A percentile compares a stretch with the other conserved stretches of the same genome.
Conservation (phyloP, 2,888 invertebrate genomes). For the Calliphora vomitoria region DNA sequence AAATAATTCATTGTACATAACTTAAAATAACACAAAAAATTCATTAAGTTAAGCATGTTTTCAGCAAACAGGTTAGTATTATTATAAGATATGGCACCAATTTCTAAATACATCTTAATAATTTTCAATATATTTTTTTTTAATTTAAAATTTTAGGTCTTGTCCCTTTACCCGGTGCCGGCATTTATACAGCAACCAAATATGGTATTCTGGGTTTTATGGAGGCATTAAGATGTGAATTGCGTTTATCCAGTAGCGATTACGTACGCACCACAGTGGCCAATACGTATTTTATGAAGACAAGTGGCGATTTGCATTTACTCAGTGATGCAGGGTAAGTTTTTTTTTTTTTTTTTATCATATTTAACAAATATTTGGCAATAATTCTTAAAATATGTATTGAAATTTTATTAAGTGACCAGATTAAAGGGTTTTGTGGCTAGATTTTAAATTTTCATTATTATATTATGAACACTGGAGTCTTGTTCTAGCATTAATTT, state of each 20-base stretch:
- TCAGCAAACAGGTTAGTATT: conserved; percentile 10
- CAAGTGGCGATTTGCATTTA: conserved; percentile 82
- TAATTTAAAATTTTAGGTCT: conserved; percentile 77
- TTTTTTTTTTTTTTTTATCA: background rate
- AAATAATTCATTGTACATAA: conserved; percentile 1
- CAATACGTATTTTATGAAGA: conserved; percentile 85
- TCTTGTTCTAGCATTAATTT: background rate
- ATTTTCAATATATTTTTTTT: conserved; percentile 6
- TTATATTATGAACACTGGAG: background rate
- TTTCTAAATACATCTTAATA: background rate
- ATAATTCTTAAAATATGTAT: background rate
- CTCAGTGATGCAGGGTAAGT: conserved; percentile 82
- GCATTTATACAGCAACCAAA: conserved; percentile 85
- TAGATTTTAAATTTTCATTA: background rate
- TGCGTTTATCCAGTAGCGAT: conserved; percentile 83
- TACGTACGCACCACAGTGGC: conserved; percentile 83
- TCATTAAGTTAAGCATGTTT: background rate
- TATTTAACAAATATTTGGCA: background rate
- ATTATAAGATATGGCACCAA: background rate
- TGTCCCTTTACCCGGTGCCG: conserved; percentile 82
- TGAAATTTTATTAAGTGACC: too few relatives aligned
- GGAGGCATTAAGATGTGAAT: conserved; percentile 82
- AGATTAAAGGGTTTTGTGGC: background rate
- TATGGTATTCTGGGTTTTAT: conserved; percentile 85
- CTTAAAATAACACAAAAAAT: background rate